A percentile compares a stretch with the other conserved stretches of the same genome.
Evolutionary conservation across 2,113 vertebrate genomes (phyloP).

Genomic region (Delphinus delphis): DNA sequence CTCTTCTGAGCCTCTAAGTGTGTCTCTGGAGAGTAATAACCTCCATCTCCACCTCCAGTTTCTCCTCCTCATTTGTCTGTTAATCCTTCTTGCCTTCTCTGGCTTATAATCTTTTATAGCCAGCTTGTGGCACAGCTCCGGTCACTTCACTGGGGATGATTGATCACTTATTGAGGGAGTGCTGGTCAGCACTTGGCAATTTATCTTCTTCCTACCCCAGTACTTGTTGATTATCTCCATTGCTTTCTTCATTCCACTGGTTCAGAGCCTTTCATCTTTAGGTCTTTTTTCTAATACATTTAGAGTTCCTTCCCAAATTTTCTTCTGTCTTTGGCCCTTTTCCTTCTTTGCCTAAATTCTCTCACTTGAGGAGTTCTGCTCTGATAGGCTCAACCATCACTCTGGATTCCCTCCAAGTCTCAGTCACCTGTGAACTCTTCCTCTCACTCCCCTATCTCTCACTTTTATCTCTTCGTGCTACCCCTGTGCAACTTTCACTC

Average conservation of each 20-base stretch:
- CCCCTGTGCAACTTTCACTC: not conserved
- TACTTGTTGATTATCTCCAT: not conserved
- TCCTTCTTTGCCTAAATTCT: not conserved
- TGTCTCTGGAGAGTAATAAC: not conserved
- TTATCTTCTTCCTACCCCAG: not conserved
- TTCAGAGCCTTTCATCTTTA: not conserved
- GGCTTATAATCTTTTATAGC: not conserved
- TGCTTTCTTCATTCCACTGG: not conserved
- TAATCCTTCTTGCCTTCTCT: not conserved
- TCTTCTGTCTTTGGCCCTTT: not conserved
- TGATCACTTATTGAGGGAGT: not conserved
- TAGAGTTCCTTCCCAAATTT: not conserved
- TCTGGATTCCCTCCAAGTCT: not conserved
- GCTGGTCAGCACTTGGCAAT: not conserved
- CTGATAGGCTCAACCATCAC: not conserved
- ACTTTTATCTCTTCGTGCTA: not conserved
- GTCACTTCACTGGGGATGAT: not conserved
- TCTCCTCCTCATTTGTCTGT: not conserved
- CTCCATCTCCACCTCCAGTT: not conserved
- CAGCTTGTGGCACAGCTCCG: not conserved
- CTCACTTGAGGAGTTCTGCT: not conserved
- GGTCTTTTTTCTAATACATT: not conserved
- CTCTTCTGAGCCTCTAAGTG: not conserved
- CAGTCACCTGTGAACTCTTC: not conserved
- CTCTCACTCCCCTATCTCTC: not conserved